A percentile compares a stretch with the other conserved stretches of the same genome.
Conservation (phyloP, 1,140 invertebrate species). For the Adoxophyes honmai region DNA sequence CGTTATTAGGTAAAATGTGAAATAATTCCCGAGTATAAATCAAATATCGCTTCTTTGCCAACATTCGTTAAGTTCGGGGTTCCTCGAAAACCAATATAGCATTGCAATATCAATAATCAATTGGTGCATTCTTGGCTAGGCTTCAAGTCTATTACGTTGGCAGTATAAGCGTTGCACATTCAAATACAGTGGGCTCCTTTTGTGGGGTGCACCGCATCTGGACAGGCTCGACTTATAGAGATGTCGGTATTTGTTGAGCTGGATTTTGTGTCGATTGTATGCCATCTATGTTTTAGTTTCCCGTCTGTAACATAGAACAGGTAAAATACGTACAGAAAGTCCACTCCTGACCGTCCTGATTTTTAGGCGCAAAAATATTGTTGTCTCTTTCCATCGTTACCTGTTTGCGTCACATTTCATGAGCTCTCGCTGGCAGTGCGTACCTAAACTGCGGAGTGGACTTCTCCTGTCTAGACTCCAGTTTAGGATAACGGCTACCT, state of each 20-base stretch:
- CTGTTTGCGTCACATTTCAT: no score
- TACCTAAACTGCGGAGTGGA: no score
- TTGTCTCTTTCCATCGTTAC: no score
- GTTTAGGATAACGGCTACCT: no score
- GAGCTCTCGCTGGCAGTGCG: no score
- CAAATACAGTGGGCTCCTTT: constrained; percentile 59
- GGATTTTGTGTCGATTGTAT: neutral
- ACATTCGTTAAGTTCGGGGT: constrained; percentile 31
- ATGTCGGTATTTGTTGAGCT: neutral
- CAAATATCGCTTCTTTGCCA: constrained; percentile 20
- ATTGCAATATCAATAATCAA: constrained; percentile 68
- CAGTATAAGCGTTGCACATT: constrained; percentile 51
- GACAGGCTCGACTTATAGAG: constrained; percentile 31
- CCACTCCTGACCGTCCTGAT: no score
- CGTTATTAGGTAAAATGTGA: constrained; percentile 18
- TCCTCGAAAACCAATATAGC: constrained; percentile 54
- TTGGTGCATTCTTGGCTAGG: constrained; percentile 58
- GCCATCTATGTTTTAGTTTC: no score
- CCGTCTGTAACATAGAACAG: no score
- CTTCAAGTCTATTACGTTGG: constrained; percentile 60
- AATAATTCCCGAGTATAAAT: constrained; percentile 20
- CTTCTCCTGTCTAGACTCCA: no score
- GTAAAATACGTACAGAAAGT: no score
- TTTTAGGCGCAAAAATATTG: no score
- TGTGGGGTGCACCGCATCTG: constrained; percentile 40